Evolutionary conservation across 2,888 invertebrate species (phyloP).

Genomic region (Liopterus haemorrhoidalis): DNA sequence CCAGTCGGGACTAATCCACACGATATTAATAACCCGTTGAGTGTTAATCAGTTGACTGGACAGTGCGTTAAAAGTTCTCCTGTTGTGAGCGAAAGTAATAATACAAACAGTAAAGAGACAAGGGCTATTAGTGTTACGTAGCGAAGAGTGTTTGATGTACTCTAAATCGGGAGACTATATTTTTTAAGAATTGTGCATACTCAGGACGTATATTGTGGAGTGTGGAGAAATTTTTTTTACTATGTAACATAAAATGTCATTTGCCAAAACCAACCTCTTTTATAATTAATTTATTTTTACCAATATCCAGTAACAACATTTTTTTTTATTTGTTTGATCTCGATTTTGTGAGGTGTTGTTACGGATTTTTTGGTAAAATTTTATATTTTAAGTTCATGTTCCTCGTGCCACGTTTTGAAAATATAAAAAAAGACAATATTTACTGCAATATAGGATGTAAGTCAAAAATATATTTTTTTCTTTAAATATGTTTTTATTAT

Average conservation of each 20-base stretch:
- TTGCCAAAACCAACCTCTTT: slow-evolving; percentile 47
- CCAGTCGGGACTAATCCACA: slow-evolving; percentile 88
- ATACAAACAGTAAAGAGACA: slow-evolving; percentile 42
- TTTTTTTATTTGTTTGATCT: slow-evolving; percentile 25
- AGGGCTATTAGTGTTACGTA: slow-evolving; percentile 48
- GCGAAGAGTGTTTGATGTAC: no score
- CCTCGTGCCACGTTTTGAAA: slow-evolving; percentile 40
- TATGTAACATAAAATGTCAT: slow-evolving; percentile 50
- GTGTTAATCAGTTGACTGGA: slow-evolving; percentile 83
- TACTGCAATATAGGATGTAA: slow-evolving; percentile 8
- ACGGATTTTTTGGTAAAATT: slow-evolving; percentile 18
- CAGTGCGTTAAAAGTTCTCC: slow-evolving; percentile 47
- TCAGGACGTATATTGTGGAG: no score
- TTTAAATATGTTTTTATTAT: no score
- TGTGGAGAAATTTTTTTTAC: no score
- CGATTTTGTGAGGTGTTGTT: slow-evolving; percentile 19
- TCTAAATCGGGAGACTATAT: no score
- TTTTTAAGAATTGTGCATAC: no score
- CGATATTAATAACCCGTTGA: slow-evolving; percentile 86
- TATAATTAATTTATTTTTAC: slow-evolving; percentile 34
- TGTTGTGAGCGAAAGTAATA: slow-evolving; percentile 34
- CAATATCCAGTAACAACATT: slow-evolving; percentile 37
- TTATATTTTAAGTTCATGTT: slow-evolving; percentile 36
- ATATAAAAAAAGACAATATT: slow-evolving; percentile 14
- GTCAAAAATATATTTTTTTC: no score